Percentiles rank a stretch among this genome's conserved stretches.
phyloP scores from a whole-genome alignment of 2,888 invertebrate genomes.

The Mystacides longicornis region DNA sequence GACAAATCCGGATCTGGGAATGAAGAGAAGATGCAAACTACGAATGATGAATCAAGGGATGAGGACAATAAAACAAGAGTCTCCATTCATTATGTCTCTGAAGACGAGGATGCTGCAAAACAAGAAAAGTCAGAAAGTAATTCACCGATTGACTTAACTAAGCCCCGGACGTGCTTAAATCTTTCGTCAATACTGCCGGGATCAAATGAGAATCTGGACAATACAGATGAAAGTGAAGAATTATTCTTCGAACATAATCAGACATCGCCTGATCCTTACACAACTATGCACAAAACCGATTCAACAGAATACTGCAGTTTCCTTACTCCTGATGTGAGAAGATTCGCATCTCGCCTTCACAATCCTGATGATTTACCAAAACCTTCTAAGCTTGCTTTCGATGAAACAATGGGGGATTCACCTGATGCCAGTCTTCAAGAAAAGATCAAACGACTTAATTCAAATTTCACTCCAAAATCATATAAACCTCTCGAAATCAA shows the following conservation, averaged over 20 bases:
- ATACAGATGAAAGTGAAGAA: constrained; percentile 3
- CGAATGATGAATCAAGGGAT: not conserved
- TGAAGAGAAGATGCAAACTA: too few relatives aligned
- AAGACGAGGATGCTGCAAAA: constrained; percentile 10
- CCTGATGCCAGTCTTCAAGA: constrained; percentile 8
- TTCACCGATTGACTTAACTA: constrained; percentile 1
- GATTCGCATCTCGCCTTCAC: constrained; percentile 8
- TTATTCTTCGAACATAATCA: too few relatives aligned
- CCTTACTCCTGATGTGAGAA: constrained; percentile 36
- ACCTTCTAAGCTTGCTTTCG: constrained; percentile 17
- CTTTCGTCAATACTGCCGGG: not conserved
- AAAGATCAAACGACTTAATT: constrained; percentile 32
- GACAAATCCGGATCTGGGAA: not conserved
- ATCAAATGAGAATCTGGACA: constrained; percentile 4
- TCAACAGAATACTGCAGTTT: constrained; percentile 48
- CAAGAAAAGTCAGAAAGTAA: constrained; percentile 4
- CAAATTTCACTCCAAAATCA: constrained; percentile 44
- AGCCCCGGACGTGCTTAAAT: constrained; percentile 4
- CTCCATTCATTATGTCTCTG: not conserved
- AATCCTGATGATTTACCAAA: not conserved
- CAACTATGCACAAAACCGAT: constrained; percentile 38
- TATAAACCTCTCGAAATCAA: constrained; percentile 45
- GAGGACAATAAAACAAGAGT: not conserved
- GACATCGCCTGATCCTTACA: not conserved
- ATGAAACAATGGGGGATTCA: constrained; percentile 12